Evolutionary conservation across 2,797 vertebrate species (phyloP).

Genomic region (Calcarius lapponicus): DNA sequence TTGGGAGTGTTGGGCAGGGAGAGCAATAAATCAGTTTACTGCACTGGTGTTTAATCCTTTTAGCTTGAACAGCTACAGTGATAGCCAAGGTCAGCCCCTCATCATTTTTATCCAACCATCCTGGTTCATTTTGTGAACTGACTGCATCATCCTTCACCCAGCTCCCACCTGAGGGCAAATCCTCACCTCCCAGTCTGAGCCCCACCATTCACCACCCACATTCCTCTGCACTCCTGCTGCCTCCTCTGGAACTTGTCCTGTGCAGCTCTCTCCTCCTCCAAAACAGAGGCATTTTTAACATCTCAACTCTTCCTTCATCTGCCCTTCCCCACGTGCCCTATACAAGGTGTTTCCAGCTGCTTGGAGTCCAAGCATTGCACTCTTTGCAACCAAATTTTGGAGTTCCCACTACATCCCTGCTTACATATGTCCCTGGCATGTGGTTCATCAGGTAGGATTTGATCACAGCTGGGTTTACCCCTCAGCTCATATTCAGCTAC

Average conservation of each 20-base stretch:
- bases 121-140: not conserved
- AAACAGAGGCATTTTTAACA: not conserved
- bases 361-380: not conserved
- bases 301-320: not conserved
- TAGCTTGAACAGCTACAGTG: not conserved
- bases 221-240: not conserved
- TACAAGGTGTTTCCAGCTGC: not conserved
- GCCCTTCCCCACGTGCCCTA: not conserved
- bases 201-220: not conserved
- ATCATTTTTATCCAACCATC: not conserved
- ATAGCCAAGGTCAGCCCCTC: not conserved
- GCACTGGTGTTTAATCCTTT: not conserved
- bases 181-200: not conserved
- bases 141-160: not conserved
- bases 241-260: not conserved
- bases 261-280: not conserved
- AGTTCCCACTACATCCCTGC: not conserved
- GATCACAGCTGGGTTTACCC: not conserved
- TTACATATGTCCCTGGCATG: not conserved
- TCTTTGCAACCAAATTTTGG: not conserved
- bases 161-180: not conserved
- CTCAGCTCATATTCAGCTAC: not conserved
- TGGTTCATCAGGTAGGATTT: not conserved
- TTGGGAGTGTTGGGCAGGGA: not conserved
- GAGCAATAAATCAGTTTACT: not conserved